Evolutionary conservation across 1,140 invertebrate genomes (phyloP), one percentile per base, ranked within the genome.

Genomic region (Magallana gigas): DNA sequence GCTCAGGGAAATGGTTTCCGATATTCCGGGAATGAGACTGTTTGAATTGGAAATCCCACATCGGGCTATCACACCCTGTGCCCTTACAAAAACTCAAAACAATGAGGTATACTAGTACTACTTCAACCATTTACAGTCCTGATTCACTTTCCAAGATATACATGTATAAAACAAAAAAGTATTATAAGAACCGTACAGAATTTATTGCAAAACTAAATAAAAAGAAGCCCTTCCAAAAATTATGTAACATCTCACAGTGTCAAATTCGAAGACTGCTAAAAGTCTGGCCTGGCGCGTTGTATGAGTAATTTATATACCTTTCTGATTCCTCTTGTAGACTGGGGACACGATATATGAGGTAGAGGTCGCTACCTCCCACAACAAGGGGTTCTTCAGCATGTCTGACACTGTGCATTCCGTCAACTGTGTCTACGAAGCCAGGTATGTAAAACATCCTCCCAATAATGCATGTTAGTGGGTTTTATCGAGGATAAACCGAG

Each of bases 361-460:
- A 56, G 57, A 83, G 11, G 81, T 83, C 18, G 48, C 81, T 57
- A 57, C 81, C 48, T 56, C 57, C 8, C 48, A 83, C 48, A 18
- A 58, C 14, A 83, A 57, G 36, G 81, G 48, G n/a, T 56, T 57
- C 48, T 83, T 83, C 23, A 58, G 81, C 48, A 83, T 83, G 81
- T 57, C 48, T 12, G 81, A 83, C 18, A 18, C 56, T 11, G 56
- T 83, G 14, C 48, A 83, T 18, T 2, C 8, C n/a, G 48, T 83
- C n/a, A 57, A n/a, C 18, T 83, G 81, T 83, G 14, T 57, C 48
- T 83, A 83, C 16, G 56, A 58, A 57, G 6, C 81, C 11, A 83
- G 81, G 81, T 16, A 83, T 29, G 68, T 76, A 8, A 29, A 18
- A 76, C 11, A 11, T 11, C 7, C 11, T 48, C 5, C 36, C 2